Percentiles rank a stretch among this genome's conserved stretches.
Conservation (phyloP, 1,140 invertebrate species). For the Pseudomyrmex gracilis region DNA sequence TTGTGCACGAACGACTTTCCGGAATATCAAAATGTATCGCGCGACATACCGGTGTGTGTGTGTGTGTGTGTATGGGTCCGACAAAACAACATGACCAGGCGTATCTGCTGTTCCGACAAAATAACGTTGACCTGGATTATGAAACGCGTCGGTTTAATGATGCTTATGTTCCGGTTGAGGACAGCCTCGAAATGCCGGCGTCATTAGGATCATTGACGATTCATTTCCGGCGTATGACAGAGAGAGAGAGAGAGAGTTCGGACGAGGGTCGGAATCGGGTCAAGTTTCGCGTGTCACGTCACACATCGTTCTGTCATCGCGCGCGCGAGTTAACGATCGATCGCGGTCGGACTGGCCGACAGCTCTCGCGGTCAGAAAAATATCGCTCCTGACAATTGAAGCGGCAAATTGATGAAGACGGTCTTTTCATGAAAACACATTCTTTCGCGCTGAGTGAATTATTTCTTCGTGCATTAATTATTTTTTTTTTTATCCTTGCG, state of each 20-base stretch:
- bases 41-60: background rate
- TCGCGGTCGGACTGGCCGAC: constrained; percentile 35
- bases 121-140: constrained; percentile 68
- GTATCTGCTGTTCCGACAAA: constrained; percentile 63
- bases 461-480: constrained; percentile 24
- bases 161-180: constrained; percentile 40
- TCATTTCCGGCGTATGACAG: constrained; percentile 73
- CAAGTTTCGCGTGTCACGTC: constrained; percentile 68
- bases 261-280: constrained; percentile 64
- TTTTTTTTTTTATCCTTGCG: background rate
- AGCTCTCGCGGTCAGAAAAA: constrained; percentile 31
- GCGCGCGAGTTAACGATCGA: constrained; percentile 54
- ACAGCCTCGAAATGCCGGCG: constrained; percentile 52
- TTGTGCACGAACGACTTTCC: background rate
- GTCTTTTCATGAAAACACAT: background rate
- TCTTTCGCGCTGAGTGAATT: background rate
- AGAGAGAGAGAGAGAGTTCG: constrained; percentile 17
- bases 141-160: constrained; percentile 65
- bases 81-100: constrained; percentile 3
- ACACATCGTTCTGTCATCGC: constrained; percentile 70
- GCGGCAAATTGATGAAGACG: constrained; percentile 28
- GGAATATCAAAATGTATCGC: constrained; percentile 33
- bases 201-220: constrained; percentile 74
- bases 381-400: constrained; percentile 28
- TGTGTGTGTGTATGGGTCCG: constrained; percentile 6